Conservation (phyloP, 2,113 vertebrate genomes). For the Naja naja region DNA sequence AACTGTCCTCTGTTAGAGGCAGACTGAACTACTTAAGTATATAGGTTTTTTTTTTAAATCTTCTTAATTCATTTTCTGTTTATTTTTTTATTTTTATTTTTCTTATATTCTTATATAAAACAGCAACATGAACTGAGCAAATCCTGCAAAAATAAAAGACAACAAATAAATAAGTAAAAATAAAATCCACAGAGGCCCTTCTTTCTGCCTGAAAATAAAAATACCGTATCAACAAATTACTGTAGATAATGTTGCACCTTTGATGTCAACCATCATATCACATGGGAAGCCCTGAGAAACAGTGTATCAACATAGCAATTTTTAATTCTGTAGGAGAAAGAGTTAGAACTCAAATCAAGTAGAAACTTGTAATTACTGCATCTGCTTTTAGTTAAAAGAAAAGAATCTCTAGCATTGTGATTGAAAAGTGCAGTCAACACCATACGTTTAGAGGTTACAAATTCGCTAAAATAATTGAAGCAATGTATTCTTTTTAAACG, state of each 20-base stretch:
- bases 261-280: background rate
- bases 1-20: background rate
- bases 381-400: background rate
- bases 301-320: background rate
- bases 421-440: background rate
- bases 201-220: background rate
- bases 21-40: background rate
- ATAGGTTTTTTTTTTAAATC: background rate
- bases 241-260: background rate
- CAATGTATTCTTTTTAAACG: background rate
- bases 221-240: background rate
- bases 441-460: background rate
- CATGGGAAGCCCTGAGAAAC: background rate
- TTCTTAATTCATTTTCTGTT: background rate
- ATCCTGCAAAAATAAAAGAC: background rate
- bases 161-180: background rate
- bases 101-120: background rate
- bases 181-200: background rate
- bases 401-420: background rate
- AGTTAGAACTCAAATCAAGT: background rate
- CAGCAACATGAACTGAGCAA: background rate
- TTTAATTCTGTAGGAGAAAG: background rate
- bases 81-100: background rate
- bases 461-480: conserved; percentile 6
- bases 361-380: background rate